A percentile compares a stretch with the other conserved stretches of the same genome.
Conservation (phyloP, 2,797 vertebrate genomes). For the Phoxinus dragarum region DNA sequence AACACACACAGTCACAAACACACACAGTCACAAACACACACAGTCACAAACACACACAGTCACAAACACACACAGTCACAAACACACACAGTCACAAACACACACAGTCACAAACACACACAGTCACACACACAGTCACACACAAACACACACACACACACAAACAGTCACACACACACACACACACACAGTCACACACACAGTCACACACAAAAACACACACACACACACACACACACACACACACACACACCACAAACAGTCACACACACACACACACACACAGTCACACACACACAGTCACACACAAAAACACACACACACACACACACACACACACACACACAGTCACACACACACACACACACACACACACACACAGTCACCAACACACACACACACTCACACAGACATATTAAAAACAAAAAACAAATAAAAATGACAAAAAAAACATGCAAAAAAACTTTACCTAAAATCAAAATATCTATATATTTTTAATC, state of each 20-base stretch:
- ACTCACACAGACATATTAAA: too few species aligned
- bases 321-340: too few species aligned
- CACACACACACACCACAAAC: background rate
- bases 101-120: background rate
- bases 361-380: rapidly evolving
- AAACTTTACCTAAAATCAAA: too few species aligned
- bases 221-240: rapidly evolving
- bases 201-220: background rate
- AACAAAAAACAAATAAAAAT: too few species aligned
- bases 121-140: background rate
- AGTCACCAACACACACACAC: background rate
- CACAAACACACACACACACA: background rate
- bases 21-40: conserved; percentile 5
- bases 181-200: background rate
- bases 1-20: background rate
- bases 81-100: conserved; percentile 12
- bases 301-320: rapidly evolving
- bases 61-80: conserved; percentile 20
- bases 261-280: too few species aligned
- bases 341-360: too few species aligned
- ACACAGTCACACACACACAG: background rate
- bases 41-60: conserved; percentile 5
- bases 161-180: background rate
- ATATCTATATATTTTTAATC: too few species aligned
- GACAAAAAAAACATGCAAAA: too few species aligned